phyloP scores from a whole-genome alignment of 2,797 vertebrate species.

The Chloroceryle inda region DNA sequence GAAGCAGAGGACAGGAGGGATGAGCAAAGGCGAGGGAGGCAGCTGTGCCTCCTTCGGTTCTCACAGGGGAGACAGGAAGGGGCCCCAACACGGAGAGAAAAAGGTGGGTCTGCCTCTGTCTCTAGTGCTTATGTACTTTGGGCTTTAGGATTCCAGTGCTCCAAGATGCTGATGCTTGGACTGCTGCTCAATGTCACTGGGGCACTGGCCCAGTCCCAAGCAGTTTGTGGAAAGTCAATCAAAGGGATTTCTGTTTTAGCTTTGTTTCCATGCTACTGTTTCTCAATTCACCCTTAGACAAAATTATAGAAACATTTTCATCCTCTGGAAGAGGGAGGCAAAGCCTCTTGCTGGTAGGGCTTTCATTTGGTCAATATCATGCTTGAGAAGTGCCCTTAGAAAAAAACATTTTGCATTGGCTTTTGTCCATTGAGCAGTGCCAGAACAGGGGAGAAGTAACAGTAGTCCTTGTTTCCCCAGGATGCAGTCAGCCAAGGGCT shows the following conservation, averaged over 20 bases:
- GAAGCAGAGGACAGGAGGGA: too few species aligned
- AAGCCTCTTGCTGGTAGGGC: neutral
- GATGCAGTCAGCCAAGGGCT: neutral
- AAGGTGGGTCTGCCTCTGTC: accelerated
- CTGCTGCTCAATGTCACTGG: neutral
- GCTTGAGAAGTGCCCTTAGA: neutral
- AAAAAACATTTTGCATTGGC: neutral
- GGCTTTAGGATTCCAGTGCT: neutral
- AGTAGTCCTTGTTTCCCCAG: neutral
- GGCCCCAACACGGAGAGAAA: neutral
- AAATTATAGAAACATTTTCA: neutral
- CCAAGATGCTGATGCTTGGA: neutral
- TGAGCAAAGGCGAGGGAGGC: accelerated
- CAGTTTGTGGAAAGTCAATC: neutral
- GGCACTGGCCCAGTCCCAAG: neutral
- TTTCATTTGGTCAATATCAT: neutral
- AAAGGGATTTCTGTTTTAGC: neutral
- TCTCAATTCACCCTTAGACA: neutral
- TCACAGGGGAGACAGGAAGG: neutral
- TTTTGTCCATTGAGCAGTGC: neutral
- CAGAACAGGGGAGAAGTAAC: neutral
- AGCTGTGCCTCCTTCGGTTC: accelerated
- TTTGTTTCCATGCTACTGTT: neutral
- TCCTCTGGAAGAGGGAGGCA: neutral
- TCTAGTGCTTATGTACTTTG: neutral